Evolutionary conservation across 2,113 vertebrate genomes (phyloP).

Genomic region (Pogonocichla stellata): DNA sequence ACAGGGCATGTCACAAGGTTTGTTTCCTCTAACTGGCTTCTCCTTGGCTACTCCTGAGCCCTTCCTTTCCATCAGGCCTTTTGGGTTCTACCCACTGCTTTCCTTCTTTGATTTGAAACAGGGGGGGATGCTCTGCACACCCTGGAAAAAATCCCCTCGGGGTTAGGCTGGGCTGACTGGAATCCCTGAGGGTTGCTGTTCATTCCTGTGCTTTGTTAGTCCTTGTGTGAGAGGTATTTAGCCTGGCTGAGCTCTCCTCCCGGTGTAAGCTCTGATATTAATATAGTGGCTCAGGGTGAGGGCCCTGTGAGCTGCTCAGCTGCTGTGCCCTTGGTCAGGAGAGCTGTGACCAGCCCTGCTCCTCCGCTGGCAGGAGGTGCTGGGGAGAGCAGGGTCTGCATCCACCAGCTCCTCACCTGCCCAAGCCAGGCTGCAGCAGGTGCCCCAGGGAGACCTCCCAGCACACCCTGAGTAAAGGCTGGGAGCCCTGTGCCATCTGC

Average conservation of each 20-base stretch:
- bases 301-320: background rate
- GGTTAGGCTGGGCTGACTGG: background rate
- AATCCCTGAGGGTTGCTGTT: background rate
- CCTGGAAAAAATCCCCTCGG: background rate
- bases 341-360: background rate
- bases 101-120: background rate
- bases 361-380: too few relatives aligned
- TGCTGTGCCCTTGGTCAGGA: background rate
- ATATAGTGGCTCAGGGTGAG: background rate
- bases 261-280: constrained; percentile 55
- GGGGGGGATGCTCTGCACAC: background rate
- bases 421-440: accelerated
- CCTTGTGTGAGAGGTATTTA: background rate
- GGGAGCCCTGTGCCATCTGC: accelerated
- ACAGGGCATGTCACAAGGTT: background rate
- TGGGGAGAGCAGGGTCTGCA: accelerated
- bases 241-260: background rate
- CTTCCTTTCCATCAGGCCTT: background rate
- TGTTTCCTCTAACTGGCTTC: background rate
- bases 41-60: background rate
- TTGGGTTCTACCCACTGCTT: background rate
- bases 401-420: background rate
- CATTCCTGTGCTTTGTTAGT: background rate
- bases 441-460: background rate
- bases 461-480: background rate